These are phyloP conservation scores for Gallinago undulata DNA, from an alignment of 2,113 vertebrate species.

Conservation along the genomic window DNA sequence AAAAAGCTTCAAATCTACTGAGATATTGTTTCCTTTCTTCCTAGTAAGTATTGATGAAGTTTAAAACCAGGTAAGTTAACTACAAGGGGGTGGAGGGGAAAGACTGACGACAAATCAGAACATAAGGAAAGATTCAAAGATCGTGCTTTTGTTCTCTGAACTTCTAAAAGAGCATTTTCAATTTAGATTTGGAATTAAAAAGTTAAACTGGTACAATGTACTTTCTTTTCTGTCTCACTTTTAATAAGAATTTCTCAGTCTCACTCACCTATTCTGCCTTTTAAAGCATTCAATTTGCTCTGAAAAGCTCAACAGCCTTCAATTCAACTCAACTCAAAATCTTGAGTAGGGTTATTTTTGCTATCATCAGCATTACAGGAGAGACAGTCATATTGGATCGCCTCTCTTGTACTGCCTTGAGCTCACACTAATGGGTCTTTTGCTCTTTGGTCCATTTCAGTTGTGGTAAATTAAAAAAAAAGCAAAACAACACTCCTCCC, in stretches of 20 bases:
- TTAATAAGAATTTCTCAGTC: neutral
- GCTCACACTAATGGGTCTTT: neutral
- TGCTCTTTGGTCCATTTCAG: neutral
- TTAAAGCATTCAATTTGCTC: neutral
- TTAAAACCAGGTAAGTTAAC: neutral
- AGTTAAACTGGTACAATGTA: neutral
- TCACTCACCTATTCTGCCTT: neutral
- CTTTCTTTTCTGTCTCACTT: neutral
- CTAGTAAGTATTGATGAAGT: neutral
- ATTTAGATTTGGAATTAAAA: neutral
- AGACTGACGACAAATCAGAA: neutral
- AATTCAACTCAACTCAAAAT: neutral
- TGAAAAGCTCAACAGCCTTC: neutral
- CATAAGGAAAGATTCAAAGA: neutral
- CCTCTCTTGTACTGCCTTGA: neutral
- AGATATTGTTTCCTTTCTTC: neutral
- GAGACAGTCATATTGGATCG: neutral
- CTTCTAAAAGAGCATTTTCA: neutral
- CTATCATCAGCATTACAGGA: neutral
- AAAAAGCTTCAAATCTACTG: neutral
- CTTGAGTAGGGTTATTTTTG: neutral
- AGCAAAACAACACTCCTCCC: neutral
- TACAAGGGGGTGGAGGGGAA: neutral
- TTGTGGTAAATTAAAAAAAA: neutral
- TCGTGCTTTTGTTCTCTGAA: neutral